Base-by-base conservation (phyloP, 1,140 invertebrate species). In the Eurytemora carolleeae region DNA sequence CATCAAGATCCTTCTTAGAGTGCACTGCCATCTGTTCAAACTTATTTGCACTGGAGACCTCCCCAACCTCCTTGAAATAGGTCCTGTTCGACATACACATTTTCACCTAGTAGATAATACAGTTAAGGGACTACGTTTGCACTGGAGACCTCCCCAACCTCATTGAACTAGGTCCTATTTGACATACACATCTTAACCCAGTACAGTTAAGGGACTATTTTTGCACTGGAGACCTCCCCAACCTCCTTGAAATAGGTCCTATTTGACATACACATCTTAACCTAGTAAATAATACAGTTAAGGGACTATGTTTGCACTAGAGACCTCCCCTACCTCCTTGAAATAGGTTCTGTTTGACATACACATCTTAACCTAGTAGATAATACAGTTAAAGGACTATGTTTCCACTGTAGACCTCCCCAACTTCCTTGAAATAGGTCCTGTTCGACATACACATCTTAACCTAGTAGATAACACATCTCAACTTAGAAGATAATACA, bases 51-150 rank as follows among this genome's bases (percentile, higher is more conserved):
- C 86, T 86, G 0, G 85, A 80, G 7, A 97, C 81, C 75, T 96
- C 90, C n/a, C 91, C 92, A 63, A 94, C 77, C n/a, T 84, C 82
- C 68, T 86, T 84, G 68, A 87, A 90, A 72, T 94, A 86, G 71
- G 92, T 86, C 64, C 85, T 73, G 55, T 89, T 95, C 54, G 81
- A 78, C 63, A 85, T 76, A 74, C 88, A 93, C 75, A 85, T 80
- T 79, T 87, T 79, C 2, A 81, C 70, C 54, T 52, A 60, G 57
- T 54, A 64, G 57, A 66, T 24, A 7, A 44, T 44, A n/a, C n/a
- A n/a, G n/a, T n/a, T n/a, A n/a, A n/a, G n/a, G n/a, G n/a, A n/a
- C n/a, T n/a, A n/a, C n/a, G 70, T 91, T 90, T 63, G 84, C 83
- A 67, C 85, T 86, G 0, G 85, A 80, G 3, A 97, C 81, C 74